A percentile compares a stretch with the other conserved stretches of the same genome.
phyloP scores from a whole-genome alignment of 2,113 vertebrate species.

The Dromiciops gliroides region DNA sequence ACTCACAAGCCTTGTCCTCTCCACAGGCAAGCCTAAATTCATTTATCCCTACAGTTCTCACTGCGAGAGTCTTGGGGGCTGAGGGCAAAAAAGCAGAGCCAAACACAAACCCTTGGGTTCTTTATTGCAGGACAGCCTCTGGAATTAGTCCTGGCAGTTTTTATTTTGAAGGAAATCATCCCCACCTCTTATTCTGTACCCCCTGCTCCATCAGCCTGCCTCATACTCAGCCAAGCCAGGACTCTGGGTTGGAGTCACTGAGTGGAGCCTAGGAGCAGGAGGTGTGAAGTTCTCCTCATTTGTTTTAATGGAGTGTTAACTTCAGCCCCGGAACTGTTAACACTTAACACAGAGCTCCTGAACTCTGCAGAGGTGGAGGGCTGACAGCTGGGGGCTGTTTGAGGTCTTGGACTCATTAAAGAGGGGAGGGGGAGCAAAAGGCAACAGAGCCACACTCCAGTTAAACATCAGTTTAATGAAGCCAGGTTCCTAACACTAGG shows the following conservation, averaged over 20 bases:
- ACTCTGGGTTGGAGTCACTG: neutral
- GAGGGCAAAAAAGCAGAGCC: neutral
- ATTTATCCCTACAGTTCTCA: neutral
- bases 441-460: neutral
- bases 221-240: neutral
- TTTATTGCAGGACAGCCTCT: neutral
- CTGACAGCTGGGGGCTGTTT: neutral
- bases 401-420: neutral
- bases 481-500: neutral
- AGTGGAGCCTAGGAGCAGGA: neutral
- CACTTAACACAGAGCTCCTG: conserved; percentile 51
- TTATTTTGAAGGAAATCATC: neutral
- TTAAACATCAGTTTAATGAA: neutral
- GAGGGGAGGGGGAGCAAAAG: neutral
- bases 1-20: neutral
- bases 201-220: neutral
- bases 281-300: conserved; percentile 28
- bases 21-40: neutral
- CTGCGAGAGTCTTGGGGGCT: neutral
- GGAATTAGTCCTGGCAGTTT: neutral
- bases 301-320: conserved; percentile 64
- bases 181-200: neutral
- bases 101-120: neutral
- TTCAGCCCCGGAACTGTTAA: conserved; percentile 54
- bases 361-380: neutral